Conservation (phyloP, 1,140 invertebrate species). For the Magallana ariakensis region DNA sequence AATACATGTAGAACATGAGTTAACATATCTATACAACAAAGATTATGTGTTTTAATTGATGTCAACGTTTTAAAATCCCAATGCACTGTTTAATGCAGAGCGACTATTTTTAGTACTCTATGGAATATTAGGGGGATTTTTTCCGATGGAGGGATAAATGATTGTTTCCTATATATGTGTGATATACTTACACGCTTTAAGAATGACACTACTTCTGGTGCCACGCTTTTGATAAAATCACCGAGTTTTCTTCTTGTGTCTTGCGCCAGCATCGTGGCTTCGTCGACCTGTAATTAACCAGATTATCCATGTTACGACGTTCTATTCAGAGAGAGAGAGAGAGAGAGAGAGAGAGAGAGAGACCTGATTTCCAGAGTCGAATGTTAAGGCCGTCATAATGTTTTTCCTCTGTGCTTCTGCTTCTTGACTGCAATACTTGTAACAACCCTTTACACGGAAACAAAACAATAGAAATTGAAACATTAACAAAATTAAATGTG, state of each 20-base stretch:
- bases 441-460: neutral
- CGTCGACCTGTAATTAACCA: neutral
- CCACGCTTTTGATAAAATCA: slow-evolving; percentile 15
- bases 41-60: too few relatives aligned
- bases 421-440: neutral
- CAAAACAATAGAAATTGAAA: neutral
- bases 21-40: too few relatives aligned
- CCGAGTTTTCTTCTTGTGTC: neutral
- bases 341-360: neutral
- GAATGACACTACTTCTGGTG: neutral
- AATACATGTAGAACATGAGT: neutral
- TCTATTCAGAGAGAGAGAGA: neutral
- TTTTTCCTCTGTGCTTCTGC: neutral
- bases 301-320: neutral
- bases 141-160: too few relatives aligned
- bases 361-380: neutral
- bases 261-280: neutral
- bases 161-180: too few relatives aligned
- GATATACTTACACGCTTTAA: neutral
- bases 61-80: too few relatives aligned
- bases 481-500: too few relatives aligned
- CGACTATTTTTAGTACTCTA: too few relatives aligned
- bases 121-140: too few relatives aligned
- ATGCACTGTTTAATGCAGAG: too few relatives aligned
- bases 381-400: neutral